Evolutionary conservation across 2,797 vertebrate species (phyloP).

Genomic region (Dryobates pubescens): DNA sequence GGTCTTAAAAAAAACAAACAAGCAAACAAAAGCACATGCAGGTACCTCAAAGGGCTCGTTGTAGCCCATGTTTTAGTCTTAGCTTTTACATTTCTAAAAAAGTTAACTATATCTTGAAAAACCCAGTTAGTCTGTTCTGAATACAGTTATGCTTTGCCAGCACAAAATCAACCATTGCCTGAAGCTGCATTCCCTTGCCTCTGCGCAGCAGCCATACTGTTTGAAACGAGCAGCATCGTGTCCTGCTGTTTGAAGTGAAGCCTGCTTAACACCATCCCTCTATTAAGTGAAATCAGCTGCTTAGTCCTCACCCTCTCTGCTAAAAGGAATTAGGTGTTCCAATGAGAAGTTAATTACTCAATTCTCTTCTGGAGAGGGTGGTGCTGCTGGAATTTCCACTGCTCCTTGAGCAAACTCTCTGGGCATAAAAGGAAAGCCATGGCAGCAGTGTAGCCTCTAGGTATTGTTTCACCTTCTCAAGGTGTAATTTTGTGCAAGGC

Average conservation of each 20-base stretch:
- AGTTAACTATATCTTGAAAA: neutral
- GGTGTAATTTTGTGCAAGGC: neutral
- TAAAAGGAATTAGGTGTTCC: neutral
- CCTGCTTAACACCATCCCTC: neutral
- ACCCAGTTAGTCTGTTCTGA: neutral
- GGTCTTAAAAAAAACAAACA: neutral
- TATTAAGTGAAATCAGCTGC: neutral
- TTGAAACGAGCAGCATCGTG: neutral
- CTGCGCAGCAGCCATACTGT: neutral
- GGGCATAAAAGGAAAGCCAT: neutral
- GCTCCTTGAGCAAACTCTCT: neutral
- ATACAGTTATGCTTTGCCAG: fast-evolving
- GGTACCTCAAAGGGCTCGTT: neutral
- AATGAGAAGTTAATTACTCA: neutral
- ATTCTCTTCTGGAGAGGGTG: neutral
- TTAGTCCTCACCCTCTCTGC: neutral
- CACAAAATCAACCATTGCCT: fast-evolving
- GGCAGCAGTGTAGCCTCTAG: neutral
- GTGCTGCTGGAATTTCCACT: neutral
- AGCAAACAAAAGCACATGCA: neutral
- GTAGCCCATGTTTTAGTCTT: neutral
- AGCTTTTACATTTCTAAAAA: neutral
- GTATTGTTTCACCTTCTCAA: fast-evolving
- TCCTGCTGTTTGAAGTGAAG: neutral
- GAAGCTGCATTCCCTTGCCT: fast-evolving